phyloP scores from a whole-genome alignment of 64 coral and sea anemone genomes.

The Montipora sp. region DNA sequence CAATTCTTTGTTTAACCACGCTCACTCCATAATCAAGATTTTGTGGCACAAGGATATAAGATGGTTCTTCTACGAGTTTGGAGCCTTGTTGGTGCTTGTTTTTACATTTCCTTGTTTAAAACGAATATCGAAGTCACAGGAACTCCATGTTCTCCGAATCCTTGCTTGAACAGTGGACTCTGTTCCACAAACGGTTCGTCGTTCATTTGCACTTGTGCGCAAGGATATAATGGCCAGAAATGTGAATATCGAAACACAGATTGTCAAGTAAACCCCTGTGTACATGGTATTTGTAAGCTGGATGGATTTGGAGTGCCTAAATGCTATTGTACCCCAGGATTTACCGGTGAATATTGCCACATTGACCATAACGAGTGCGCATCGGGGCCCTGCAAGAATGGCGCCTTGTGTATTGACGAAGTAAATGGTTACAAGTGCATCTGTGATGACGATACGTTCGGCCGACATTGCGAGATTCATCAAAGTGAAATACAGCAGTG shows the following conservation, averaged over 20 bases:
- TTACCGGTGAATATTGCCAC: constrained; percentile 81
- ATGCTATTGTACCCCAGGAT: constrained; percentile 88
- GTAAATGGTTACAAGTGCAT: constrained; percentile 87
- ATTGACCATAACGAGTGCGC: constrained; percentile 88
- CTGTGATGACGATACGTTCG: constrained; percentile 73
- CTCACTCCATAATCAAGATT: constrained; percentile 12
- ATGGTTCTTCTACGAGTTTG: neutral
- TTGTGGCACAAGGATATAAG: neutral
- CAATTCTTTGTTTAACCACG: constrained; percentile 86
- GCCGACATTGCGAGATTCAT: constrained; percentile 87
- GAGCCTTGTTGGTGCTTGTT: neutral
- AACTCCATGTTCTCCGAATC: constrained; percentile 80
- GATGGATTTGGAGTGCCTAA: constrained; percentile 45
- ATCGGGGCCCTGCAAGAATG: constrained; percentile 85
- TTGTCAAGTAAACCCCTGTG: constrained; percentile 73
- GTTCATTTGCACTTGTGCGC: constrained; percentile 69
- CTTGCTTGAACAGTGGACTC: constrained; percentile 78
- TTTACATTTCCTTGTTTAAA: constrained; percentile 15
- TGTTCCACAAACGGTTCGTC: constrained; percentile 64
- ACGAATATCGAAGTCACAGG: neutral
- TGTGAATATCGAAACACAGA: constrained; percentile 72
- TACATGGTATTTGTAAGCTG: constrained; percentile 74
- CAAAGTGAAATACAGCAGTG: constrained; percentile 75
- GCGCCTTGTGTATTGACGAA: constrained; percentile 87
- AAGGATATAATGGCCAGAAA: constrained; percentile 70